These are phyloP conservation scores for Theretra japonica DNA, from an alignment of 2,888 invertebrate species.

Conservation along the genomic window DNA sequence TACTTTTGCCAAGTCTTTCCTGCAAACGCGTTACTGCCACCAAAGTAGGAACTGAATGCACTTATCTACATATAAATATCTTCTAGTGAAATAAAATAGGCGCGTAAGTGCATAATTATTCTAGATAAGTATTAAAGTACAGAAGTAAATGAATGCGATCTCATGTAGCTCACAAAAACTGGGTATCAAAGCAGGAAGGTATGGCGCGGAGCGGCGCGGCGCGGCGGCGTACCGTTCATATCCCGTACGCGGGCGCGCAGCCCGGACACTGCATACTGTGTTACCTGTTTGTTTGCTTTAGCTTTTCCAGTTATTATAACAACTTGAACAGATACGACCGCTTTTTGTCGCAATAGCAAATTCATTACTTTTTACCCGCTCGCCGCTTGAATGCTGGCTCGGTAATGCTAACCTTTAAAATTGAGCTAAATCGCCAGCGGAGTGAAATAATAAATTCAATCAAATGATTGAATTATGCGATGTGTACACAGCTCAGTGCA, in stretches of 20 bases:
- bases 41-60: slow-evolving; percentile 19
- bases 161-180: slow-evolving; percentile 66
- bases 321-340: slow-evolving; percentile 51
- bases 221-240: slow-evolving; percentile 64
- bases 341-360: slow-evolving; percentile 46
- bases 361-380: slow-evolving; percentile 22
- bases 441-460: slow-evolving; percentile 19
- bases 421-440: slow-evolving; percentile 33
- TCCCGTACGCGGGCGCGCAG: slow-evolving; percentile 57
- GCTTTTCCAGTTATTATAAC: slow-evolving; percentile 69
- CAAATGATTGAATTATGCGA: slow-evolving; percentile 72
- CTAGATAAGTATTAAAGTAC: slow-evolving; percentile 46
- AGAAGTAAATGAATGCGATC: slow-evolving; percentile 58
- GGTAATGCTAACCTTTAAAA: slow-evolving; percentile 22
- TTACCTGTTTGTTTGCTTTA: slow-evolving; percentile 63
- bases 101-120: slow-evolving; percentile 41
- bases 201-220: slow-evolving; percentile 46
- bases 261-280: slow-evolving; percentile 73
- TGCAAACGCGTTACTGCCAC: slow-evolving; percentile 1
- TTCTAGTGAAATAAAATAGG: slow-evolving; percentile 9
- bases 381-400: neutral
- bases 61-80: slow-evolving; percentile 26
- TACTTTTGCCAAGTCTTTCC: slow-evolving; percentile 14
- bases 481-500: slow-evolving; percentile 32
- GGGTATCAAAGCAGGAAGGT: slow-evolving; percentile 71